phyloP scores from a whole-genome alignment of 2,113 vertebrate genomes.

The Urocitellus parryii region DNA sequence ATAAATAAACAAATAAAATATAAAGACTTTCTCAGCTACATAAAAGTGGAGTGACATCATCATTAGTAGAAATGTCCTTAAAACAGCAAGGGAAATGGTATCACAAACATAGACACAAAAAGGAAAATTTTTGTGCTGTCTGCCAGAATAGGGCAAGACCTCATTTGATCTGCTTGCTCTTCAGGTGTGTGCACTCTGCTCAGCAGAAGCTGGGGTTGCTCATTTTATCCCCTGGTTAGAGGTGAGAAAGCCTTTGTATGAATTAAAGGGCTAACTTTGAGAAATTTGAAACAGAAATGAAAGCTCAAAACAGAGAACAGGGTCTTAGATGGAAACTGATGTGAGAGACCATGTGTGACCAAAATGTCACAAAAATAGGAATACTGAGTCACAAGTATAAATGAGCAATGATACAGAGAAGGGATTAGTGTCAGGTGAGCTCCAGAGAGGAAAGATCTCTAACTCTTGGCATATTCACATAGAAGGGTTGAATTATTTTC shows the following conservation, averaged over 20 bases:
- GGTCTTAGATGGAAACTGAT: not conserved
- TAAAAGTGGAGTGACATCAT: not conserved
- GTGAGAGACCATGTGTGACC: not conserved
- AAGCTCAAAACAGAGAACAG: not conserved
- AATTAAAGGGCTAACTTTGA: not conserved
- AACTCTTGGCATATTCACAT: rapidly evolving
- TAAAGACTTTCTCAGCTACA: too few relatives aligned
- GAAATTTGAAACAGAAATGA: not conserved
- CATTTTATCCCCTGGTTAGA: not conserved
- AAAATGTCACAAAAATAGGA: not conserved
- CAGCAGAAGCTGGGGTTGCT: not conserved
- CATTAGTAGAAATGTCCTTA: not conserved
- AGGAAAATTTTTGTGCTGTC: not conserved
- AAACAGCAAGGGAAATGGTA: not conserved
- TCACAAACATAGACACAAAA: too few relatives aligned
- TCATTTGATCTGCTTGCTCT: not conserved
- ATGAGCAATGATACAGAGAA: not conserved
- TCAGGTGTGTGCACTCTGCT: too few relatives aligned
- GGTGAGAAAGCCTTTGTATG: not conserved
- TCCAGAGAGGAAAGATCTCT: not conserved
- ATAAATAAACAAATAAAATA: not conserved
- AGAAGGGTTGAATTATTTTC: too few relatives aligned
- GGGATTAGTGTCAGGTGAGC: rapidly evolving
- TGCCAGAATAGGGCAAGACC: too few relatives aligned
- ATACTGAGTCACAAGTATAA: not conserved